phyloP scores from a whole-genome alignment of 2,797 vertebrate genomes.

The Leptatherina wallacei region DNA sequence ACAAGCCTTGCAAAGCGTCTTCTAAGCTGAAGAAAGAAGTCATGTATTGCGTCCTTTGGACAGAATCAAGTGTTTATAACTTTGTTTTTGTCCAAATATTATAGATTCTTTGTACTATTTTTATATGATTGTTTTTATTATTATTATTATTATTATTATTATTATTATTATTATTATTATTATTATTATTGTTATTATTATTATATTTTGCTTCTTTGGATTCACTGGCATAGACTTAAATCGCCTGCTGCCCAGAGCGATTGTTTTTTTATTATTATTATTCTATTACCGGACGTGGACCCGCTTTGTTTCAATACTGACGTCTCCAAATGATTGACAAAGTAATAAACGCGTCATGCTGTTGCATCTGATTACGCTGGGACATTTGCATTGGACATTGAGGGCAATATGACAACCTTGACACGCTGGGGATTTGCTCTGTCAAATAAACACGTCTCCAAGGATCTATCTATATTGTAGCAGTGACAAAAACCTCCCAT shows the following conservation, averaged over 20 bases:
- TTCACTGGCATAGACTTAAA: slow-evolving; percentile 46
- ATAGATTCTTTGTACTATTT: not conserved
- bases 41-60: slow-evolving; percentile 29
- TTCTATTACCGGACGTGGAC: slow-evolving; percentile 73
- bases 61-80: slow-evolving; percentile 49
- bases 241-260: slow-evolving; percentile 69
- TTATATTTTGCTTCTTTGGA: slow-evolving; percentile 21
- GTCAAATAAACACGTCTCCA: slow-evolving; percentile 81
- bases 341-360: slow-evolving; percentile 82
- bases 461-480: slow-evolving; percentile 71
- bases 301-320: slow-evolving; percentile 77
- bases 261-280: slow-evolving; percentile 65
- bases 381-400: slow-evolving; percentile 79
- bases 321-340: slow-evolving; percentile 81
- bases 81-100: no score
- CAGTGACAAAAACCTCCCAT: slow-evolving; percentile 55
- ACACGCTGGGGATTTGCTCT: slow-evolving; percentile 75
- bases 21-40: slow-evolving; percentile 46
- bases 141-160: not conserved
- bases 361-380: slow-evolving; percentile 77
- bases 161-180: slow-evolving; percentile 21
- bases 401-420: slow-evolving; percentile 79
- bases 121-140: not conserved
- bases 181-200: slow-evolving; percentile 5
- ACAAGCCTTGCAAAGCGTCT: slow-evolving; percentile 62